These are phyloP conservation scores for Globodera rostochiensis DNA, from an alignment of 1,140 invertebrate genomes.

Conservation along the genomic window DNA sequence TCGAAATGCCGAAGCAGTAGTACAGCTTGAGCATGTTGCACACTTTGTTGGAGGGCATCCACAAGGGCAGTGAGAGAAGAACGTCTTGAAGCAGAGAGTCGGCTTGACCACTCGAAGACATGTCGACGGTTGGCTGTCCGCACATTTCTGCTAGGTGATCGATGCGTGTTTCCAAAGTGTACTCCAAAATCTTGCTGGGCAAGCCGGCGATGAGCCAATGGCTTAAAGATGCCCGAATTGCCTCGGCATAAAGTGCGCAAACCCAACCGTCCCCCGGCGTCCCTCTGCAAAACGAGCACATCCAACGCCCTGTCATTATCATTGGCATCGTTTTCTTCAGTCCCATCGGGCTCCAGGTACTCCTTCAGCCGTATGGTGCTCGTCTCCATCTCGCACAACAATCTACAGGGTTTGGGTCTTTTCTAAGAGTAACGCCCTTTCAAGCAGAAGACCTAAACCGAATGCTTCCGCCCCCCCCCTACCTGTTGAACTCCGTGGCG, in stretches of 20 bases:
- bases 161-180: constrained; percentile 74
- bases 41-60: constrained; percentile 78
- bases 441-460: too few relatives aligned
- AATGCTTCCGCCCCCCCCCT: neutral
- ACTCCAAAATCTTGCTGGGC: constrained; percentile 66
- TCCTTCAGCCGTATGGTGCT: constrained; percentile 85
- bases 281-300: constrained; percentile 77
- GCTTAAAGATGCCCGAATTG: constrained; percentile 67
- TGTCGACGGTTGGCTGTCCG: neutral
- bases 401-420: constrained; percentile 35
- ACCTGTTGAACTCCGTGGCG: constrained; percentile 82
- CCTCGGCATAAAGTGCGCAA: constrained; percentile 3
- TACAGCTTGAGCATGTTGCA: constrained; percentile 76
- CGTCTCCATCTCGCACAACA: constrained; percentile 79
- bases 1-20: constrained; percentile 56
- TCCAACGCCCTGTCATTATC: constrained; percentile 72
- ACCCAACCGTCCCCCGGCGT: neutral
- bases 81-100: constrained; percentile 83
- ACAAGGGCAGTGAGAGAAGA: constrained; percentile 82
- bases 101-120: constrained; percentile 33
- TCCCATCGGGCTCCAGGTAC: constrained; percentile 67
- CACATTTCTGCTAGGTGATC: neutral
- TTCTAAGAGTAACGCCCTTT: neutral
- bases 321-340: neutral
- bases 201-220: constrained; percentile 87